Evolutionary conservation across 2,797 vertebrate genomes (phyloP).

Genomic region (Pseudochirops corinnae): DNA sequence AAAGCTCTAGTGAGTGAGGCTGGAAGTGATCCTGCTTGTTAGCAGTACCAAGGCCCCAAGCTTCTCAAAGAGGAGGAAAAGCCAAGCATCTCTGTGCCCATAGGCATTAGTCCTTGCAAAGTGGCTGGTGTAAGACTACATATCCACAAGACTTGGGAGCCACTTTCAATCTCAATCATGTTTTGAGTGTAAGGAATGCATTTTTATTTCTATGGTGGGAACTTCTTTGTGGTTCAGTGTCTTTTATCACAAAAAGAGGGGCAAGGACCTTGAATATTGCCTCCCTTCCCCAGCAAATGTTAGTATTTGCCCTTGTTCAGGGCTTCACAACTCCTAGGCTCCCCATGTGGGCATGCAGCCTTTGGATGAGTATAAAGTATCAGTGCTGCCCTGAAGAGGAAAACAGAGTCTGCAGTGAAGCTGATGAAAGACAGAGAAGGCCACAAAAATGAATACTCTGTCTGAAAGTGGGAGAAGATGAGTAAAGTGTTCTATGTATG

Average conservation of each 20-base stretch:
- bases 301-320: background rate
- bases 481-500: background rate
- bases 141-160: background rate
- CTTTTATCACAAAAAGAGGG: background rate
- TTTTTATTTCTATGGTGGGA: background rate
- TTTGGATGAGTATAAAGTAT: background rate
- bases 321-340: background rate
- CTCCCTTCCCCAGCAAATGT: background rate
- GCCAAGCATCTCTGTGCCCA: background rate
- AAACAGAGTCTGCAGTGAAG: background rate
- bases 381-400: background rate
- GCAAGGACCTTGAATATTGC: background rate
- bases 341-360: background rate
- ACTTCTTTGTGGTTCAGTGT: background rate
- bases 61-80: background rate
- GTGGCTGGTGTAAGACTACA: background rate
- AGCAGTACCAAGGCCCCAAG: background rate
- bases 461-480: background rate
- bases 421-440: background rate
- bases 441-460: background rate
- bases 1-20: background rate
- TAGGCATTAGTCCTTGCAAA: background rate
- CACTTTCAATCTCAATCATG: background rate
- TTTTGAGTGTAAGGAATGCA: background rate
- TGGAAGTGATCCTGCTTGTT: background rate